Percentiles rank a stretch among this genome's conserved stretches.
Evolutionary conservation across 2,888 invertebrate genomes (phyloP).

Genomic region (Lingula anatina): DNA sequence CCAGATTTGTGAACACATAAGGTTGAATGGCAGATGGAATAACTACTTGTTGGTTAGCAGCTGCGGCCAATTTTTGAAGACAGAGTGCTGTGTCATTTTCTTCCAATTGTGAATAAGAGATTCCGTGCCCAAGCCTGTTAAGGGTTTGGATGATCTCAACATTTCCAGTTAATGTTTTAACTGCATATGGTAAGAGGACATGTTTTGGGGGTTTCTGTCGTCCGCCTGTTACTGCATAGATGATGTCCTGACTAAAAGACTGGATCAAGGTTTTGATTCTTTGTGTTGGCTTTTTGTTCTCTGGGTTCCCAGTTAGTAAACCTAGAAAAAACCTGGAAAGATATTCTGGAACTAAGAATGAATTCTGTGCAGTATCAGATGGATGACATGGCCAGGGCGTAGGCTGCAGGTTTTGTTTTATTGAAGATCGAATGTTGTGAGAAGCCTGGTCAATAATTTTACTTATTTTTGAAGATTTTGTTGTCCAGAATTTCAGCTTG

Average conservation of each 20-base stretch:
- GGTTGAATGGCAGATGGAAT: slow-evolving; percentile 12
- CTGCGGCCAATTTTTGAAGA: slow-evolving; percentile 13
- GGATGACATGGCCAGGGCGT: slow-evolving; percentile 18
- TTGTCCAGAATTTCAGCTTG: neutral
- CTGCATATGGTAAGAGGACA: slow-evolving; percentile 8
- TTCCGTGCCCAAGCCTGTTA: slow-evolving; percentile 11
- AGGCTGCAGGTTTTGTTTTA: neutral
- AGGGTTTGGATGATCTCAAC: slow-evolving; percentile 10
- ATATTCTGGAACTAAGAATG: neutral
- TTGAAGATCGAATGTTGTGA: neutral
- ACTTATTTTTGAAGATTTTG: neutral
- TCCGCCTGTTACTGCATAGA: slow-evolving; percentile 8
- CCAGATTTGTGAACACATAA: slow-evolving; percentile 10
- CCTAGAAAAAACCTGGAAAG: neutral
- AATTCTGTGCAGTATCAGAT: neutral
- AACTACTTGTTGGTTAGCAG: slow-evolving; percentile 1
- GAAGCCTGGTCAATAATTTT: neutral
- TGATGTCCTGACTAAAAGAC: slow-evolving; percentile 5
- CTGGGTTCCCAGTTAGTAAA: slow-evolving; percentile 4
- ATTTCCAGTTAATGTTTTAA: slow-evolving; percentile 11
- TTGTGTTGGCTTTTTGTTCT: neutral
- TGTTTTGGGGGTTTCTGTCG: slow-evolving; percentile 7
- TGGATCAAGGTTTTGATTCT: neutral
- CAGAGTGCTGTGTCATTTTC: slow-evolving; percentile 14
- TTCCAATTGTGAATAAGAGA: slow-evolving; percentile 10